Evolutionary conservation across 2,797 vertebrate species (phyloP).

Genomic region (Megaceryle alcyon): DNA sequence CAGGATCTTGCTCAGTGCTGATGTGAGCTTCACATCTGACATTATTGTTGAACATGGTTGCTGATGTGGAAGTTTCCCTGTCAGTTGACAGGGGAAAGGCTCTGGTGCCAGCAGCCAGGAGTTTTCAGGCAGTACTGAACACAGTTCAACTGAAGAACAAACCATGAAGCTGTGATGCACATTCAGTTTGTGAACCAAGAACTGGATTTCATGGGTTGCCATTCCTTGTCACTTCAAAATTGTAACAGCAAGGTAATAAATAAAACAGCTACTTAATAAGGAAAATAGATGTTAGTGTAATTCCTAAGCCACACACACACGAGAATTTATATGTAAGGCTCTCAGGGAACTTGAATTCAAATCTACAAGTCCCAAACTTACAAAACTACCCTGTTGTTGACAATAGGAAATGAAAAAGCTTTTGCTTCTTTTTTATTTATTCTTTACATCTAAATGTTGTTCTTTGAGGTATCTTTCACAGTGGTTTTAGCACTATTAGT

Average conservation of each 20-base stretch:
- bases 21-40: background rate
- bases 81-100: background rate
- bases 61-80: background rate
- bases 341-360: background rate
- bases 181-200: background rate
- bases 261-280: background rate
- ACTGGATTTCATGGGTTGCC: background rate
- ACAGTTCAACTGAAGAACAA: background rate
- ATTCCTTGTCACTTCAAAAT: background rate
- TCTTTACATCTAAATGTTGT: background rate
- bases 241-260: background rate
- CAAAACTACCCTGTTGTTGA: background rate
- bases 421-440: background rate
- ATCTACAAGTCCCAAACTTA: background rate
- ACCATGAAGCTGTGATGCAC: background rate
- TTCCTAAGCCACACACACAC: background rate
- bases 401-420: background rate
- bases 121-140: background rate
- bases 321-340: background rate
- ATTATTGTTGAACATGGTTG: background rate
- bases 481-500: background rate
- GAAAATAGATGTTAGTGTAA: background rate
- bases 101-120: background rate
- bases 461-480: background rate
- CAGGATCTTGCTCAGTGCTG: background rate